These are phyloP conservation scores for Cyanoderma ruficeps DNA, from an alignment of 2,113 vertebrate genomes.

Conservation along the genomic window DNA sequence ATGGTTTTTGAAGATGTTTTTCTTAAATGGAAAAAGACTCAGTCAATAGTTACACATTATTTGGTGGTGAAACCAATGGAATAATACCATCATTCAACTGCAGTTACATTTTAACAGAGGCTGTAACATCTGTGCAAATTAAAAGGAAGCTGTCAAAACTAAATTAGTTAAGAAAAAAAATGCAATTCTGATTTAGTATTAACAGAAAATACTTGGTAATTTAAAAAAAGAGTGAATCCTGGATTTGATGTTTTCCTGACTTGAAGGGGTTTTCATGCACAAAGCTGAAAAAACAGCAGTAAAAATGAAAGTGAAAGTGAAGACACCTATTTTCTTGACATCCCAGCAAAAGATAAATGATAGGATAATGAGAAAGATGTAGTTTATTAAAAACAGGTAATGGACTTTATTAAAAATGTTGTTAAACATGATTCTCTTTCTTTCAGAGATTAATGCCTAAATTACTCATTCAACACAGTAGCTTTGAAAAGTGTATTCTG, in stretches of 20 bases:
- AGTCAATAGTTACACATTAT: neutral
- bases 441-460: neutral
- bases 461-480: neutral
- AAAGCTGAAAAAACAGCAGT: neutral
- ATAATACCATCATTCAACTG: neutral
- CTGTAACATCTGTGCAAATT: neutral
- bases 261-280: neutral
- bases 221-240: neutral
- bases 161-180: neutral
- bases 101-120: neutral
- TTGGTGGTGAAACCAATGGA: neutral
- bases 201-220: neutral
- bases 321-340: neutral
- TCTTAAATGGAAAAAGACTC: neutral
- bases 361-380: neutral
- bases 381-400: neutral
- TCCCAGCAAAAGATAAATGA: neutral
- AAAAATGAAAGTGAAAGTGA: conserved; percentile 44
- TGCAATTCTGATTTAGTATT: neutral
- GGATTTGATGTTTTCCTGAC: neutral
- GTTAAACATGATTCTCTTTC: neutral
- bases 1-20: neutral
- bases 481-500: neutral
- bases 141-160: neutral
- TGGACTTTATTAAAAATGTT: neutral